Percentiles rank a stretch among this genome's conserved stretches.
Evolutionary conservation across 2,113 vertebrate species (phyloP).

Genomic region (Erpornis zantholeuca): DNA sequence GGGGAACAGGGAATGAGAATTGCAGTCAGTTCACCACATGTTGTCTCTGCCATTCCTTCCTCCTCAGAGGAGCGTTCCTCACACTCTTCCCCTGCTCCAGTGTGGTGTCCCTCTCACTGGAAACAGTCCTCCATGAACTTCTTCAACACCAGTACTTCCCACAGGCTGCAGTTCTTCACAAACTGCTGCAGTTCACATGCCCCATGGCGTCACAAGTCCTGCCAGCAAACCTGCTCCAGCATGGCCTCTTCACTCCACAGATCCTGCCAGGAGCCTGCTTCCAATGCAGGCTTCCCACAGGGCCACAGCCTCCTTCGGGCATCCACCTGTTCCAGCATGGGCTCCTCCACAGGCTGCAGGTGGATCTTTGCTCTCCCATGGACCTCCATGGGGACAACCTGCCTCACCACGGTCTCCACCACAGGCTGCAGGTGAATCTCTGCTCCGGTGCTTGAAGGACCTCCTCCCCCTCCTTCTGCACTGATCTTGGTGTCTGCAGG

Average conservation of each 20-base stretch:
- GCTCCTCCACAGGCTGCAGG: neutral
- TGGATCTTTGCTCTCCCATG: neutral
- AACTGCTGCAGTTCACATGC: neutral
- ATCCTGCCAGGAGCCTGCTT: neutral
- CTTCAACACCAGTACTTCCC: neutral
- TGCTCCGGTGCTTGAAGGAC: neutral
- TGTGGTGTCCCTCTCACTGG: neutral
- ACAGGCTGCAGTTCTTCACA: neutral
- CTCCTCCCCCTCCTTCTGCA: neutral
- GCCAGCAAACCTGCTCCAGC: neutral
- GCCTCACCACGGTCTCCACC: neutral
- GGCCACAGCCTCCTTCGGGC: neutral
- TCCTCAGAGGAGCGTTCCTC: neutral
- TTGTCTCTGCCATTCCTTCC: neutral
- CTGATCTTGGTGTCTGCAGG: neutral
- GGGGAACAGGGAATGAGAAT: neutral
- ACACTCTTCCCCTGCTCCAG: neutral
- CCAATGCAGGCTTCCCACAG: neutral
- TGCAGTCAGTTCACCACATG: neutral
- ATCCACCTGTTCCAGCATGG: rapidly evolving
- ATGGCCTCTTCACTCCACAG: neutral
- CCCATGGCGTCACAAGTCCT: neutral
- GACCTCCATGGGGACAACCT: neutral
- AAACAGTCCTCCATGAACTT: neutral
- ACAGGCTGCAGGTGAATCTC: neutral